Evolutionary conservation across 2,113 vertebrate species (phyloP).

Genomic region (Rhipidura dahli): DNA sequence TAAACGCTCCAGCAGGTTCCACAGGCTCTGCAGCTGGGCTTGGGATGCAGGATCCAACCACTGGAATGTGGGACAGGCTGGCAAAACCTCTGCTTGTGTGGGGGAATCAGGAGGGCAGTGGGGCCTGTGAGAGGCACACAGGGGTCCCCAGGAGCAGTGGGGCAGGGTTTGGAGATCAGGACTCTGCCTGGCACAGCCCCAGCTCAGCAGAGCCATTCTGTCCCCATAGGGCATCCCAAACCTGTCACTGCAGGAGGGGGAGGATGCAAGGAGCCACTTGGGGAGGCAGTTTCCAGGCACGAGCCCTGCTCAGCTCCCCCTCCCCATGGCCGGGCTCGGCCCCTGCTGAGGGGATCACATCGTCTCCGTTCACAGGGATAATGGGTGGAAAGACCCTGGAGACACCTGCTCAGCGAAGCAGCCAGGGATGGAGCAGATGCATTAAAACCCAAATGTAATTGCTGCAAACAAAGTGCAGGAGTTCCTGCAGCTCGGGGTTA

Average conservation of each 20-base stretch:
- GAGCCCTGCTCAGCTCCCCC: neutral
- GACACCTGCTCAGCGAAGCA: neutral
- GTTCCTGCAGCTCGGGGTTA: neutral
- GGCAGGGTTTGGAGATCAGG: neutral
- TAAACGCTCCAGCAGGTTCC: neutral
- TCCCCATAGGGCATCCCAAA: neutral
- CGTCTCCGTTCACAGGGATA: neutral
- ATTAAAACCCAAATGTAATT: neutral
- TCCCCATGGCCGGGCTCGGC: neutral
- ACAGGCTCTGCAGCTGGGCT: neutral
- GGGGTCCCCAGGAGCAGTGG: accelerated
- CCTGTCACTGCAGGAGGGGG: no score
- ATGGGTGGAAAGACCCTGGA: neutral
- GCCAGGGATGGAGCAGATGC: neutral
- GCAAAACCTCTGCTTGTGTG: neutral
- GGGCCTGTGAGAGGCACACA: neutral
- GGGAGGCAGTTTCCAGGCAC: neutral
- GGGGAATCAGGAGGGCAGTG: neutral
- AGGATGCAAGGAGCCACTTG: neutral
- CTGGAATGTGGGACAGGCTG: neutral
- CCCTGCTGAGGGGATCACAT: neutral
- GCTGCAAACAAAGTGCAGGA: neutral
- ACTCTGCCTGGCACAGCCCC: neutral
- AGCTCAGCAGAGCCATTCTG: neutral
- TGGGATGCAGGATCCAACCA: neutral